A percentile compares a stretch with the other conserved stretches of the same genome.
These are phyloP conservation scores for Macrosoma leucophasiata DNA, from an alignment of 2,888 invertebrate genomes.

Conservation along the genomic window DNA sequence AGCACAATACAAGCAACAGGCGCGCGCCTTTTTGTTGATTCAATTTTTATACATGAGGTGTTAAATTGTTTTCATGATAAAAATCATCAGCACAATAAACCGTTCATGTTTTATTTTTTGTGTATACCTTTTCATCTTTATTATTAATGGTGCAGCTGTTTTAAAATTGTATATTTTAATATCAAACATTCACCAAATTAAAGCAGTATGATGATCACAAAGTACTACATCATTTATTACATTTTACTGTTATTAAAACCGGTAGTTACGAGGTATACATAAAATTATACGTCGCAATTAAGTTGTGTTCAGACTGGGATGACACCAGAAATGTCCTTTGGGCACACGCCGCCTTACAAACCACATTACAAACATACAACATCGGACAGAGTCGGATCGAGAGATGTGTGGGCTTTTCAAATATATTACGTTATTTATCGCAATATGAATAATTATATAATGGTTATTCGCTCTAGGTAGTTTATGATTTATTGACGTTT, in stretches of 20 bases:
- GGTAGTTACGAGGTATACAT: slow-evolving; percentile 40
- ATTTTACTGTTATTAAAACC: slow-evolving; percentile 43
- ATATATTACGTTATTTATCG: no score
- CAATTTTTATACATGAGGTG: slow-evolving; percentile 36
- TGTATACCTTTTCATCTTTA: slow-evolving; percentile 15
- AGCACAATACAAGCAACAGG: slow-evolving; percentile 25
- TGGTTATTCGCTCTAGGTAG: no score
- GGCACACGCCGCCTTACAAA: slow-evolving; percentile 30
- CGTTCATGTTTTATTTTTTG: slow-evolving; percentile 19
- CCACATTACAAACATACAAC: no score
- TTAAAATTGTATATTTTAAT: slow-evolving; percentile 16
- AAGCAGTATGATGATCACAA: slow-evolving; percentile 23
- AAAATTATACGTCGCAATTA: slow-evolving; percentile 49
- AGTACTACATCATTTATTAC: slow-evolving; percentile 37
- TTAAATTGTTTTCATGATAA: slow-evolving; percentile 32
- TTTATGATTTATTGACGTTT: no score
- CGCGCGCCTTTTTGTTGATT: slow-evolving; percentile 36
- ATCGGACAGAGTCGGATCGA: no score
- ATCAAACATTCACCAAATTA: slow-evolving; percentile 16
- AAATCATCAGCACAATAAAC: slow-evolving; percentile 22
- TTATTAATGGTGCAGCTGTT: slow-evolving; percentile 22
- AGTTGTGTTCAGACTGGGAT: slow-evolving; percentile 35
- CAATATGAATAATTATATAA: no score
- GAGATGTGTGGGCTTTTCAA: no score
- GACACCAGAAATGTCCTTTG: slow-evolving; percentile 50